Evolutionary conservation across 30 jellyfish, hydroid and myxozoan genomes (phyloP), one percentile per base, ranked within the genome.

Genomic region (Sanderia malayensis): DNA sequence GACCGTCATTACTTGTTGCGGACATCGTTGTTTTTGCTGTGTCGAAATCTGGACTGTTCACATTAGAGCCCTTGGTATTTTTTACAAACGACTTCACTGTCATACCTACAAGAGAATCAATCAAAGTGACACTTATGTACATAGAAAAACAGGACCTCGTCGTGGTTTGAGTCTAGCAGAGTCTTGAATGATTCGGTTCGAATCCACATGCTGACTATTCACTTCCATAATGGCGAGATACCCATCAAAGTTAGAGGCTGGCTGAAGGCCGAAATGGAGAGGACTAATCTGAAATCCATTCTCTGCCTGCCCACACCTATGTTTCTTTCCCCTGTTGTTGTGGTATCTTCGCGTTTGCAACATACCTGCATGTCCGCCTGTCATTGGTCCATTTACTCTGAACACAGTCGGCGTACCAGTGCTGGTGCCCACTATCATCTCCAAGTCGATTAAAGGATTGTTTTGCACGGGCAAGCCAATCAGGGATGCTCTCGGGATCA

Each of bases 311-410:
- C n/a, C n/a, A n/a, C n/a, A n/a, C n/a, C n/a, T n/a, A n/a, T n/a
- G n/a, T n/a, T n/a, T n/a, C n/a, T n/a, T n/a, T n/a, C n/a, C n/a
- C n/a, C n/a, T n/a, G n/a, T n/a, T n/a, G n/a, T n/a, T n/a, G n/a
- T n/a, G n/a, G n/a, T n/a, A n/a, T n/a, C n/a, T n/a, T n/a, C n/a
- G n/a, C n/a, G n/a, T n/a, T n/a, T n/a, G n/a, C n/a, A n/a, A n/a
- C n/a, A n/a, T 78, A 78, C 89, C 89, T 46, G 89, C 76, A 67
- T 78, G 80, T 7, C 80, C 80, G 34, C 53, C 46, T 34, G 46
- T 61, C 26, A 78, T 53, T 0, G 89, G 89, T 22, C 89, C 89
- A 53, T 78, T 65, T 1, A 78, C 26, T 25, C 37, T 46, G 69
- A 78, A 18, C 1, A 78, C 89, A 13, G 89, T 45, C 18, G 60